These are phyloP conservation scores for Rattus rattus DNA, from an alignment of 2,113 vertebrate species.

Conservation along the genomic window DNA sequence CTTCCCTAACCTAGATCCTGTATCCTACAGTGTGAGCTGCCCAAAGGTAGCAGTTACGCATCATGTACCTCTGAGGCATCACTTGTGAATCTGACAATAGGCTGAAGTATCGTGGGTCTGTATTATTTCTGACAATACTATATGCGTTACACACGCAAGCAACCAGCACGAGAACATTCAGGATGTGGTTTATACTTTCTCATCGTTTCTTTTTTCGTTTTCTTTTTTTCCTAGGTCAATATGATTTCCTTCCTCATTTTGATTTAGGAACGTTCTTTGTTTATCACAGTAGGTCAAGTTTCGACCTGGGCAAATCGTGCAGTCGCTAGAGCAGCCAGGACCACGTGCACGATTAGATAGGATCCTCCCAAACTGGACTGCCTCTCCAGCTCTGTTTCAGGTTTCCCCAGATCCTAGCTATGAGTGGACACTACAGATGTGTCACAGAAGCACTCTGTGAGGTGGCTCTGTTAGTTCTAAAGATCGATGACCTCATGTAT, in stretches of 20 bases:
- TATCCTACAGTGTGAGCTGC: neutral
- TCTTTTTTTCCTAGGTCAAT: neutral
- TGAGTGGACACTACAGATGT: fast-evolving
- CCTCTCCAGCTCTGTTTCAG: neutral
- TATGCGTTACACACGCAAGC: neutral
- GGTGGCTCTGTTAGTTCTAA: neutral
- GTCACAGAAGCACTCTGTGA: neutral
- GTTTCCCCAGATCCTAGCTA: neutral
- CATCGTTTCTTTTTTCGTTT: slow-evolving; percentile 13
- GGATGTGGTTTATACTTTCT: slow-evolving; percentile 55
- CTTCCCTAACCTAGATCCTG: neutral
- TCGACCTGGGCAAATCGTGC: neutral
- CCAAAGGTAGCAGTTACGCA: neutral
- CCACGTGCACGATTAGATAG: neutral
- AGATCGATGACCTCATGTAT: neutral
- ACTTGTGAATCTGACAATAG: neutral
- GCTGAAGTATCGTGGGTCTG: neutral
- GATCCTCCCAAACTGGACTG: neutral
- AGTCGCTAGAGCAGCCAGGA: neutral
- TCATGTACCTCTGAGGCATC: neutral
- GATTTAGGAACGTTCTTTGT: slow-evolving; percentile 24
- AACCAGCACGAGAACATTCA: neutral
- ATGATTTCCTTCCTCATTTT: slow-evolving; percentile 58
- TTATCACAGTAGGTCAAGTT: neutral
- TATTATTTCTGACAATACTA: neutral